Base-by-base conservation (phyloP, 2,888 invertebrate species). In the Dolichomitus sp. region DNA sequence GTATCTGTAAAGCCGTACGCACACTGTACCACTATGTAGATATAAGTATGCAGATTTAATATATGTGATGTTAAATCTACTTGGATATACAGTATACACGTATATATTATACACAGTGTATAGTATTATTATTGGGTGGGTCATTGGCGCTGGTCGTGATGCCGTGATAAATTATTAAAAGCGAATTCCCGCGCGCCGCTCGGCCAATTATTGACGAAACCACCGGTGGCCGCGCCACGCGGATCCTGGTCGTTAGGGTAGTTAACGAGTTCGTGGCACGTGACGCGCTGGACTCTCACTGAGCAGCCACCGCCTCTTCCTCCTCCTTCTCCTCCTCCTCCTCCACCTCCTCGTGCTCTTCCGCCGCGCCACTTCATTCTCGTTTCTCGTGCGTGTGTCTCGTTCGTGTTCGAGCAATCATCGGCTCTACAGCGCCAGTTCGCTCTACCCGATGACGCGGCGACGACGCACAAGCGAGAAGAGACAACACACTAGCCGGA, bases 251-350 rank as follows among this genome's bases (percentile, higher is more conserved):
- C 90, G 91, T 91, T 91, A 91, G 91, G 91, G 90, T 88, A 86
- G 91, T 91, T 91, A 91, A 91, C 90, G 91, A 91, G 91, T 91
- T 89, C 87, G 87, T 88, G 91, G 91, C 91, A 91, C 91, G 91
- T 92, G 91, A 91, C 85, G 84, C 86, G 83, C 74, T 73, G 84
- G 59, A 61, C 82, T 79, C 75, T 65, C 75, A 57, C 78, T 68
- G 61, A 48, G 70, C 65, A 70, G 40, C 50, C 63, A 54, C 33
- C 61, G 30, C 76, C 14, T 68, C 66, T n/a, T 52, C 42, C 50
- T 61, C 48, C 59, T 48, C 50, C 30, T 63, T 48, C 78, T 23
- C 65, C 63, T n/a, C 57, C 72, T 77, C 65, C 50, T 30, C 37
- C 40, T 45, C 45, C 33, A 19, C 23, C 30, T 52, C 52, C 50